phyloP scores from a whole-genome alignment of 2,888 invertebrate genomes.

The Zaprionus lineosus region DNA sequence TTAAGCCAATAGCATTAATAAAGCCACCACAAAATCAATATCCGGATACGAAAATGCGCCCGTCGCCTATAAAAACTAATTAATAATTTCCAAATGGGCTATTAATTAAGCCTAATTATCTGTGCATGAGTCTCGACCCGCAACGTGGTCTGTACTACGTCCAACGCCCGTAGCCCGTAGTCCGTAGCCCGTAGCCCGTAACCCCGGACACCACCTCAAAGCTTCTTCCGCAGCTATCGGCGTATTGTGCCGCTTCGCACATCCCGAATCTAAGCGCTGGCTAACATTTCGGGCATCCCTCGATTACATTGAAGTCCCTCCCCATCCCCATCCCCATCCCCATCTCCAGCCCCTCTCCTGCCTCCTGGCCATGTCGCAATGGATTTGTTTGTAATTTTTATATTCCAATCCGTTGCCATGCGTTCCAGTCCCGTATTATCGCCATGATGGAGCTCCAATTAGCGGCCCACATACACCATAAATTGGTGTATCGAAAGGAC shows the following conservation, averaged over 20 bases:
- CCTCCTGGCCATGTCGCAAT: conserved; percentile 33
- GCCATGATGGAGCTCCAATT: conserved; percentile 70
- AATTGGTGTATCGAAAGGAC: too few relatives aligned
- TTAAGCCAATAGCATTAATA: conserved; percentile 83
- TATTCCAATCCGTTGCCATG: conserved; percentile 12
- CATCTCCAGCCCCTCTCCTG: too few relatives aligned
- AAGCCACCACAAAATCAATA: conserved; percentile 83
- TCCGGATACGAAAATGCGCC: conserved; percentile 83
- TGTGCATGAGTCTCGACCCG: conserved; percentile 75
- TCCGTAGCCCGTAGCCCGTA: too few relatives aligned
- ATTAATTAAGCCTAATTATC: conserved; percentile 84
- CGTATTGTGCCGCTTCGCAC: neutral
- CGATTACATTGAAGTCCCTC: conserved; percentile 35
- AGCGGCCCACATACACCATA: conserved; percentile 51
- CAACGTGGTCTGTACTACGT: conserved; percentile 55
- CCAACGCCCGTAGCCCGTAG: conserved; percentile 14
- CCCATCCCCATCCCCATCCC: too few relatives aligned
- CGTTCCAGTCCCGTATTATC: conserved; percentile 74
- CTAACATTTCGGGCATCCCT: conserved; percentile 17
- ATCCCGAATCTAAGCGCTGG: conserved; percentile 15
- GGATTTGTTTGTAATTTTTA: conserved; percentile 59
- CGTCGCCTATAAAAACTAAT: conserved; percentile 83
- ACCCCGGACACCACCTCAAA: neutral
- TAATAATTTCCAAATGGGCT: conserved; percentile 84
- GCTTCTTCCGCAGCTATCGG: too few relatives aligned